Evolutionary conservation across 2,113 vertebrate species (phyloP).

Genomic region (Leucoraja erinaceus): DNA sequence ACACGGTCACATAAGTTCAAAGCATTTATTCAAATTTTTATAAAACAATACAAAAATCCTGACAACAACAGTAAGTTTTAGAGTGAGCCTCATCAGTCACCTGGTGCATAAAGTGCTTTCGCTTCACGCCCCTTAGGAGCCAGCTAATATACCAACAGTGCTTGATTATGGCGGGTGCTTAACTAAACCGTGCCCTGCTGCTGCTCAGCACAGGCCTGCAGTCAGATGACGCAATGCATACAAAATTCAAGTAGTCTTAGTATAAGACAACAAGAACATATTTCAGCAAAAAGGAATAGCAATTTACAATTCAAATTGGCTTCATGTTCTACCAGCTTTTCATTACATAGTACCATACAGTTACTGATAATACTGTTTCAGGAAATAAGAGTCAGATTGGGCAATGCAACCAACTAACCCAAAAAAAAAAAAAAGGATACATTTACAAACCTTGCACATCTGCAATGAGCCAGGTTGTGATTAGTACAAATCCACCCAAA

Average conservation of each 20-base stretch:
- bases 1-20: conserved; percentile 51
- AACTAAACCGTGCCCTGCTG: conserved; percentile 53
- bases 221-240: conserved; percentile 62
- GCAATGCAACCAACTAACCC: neutral
- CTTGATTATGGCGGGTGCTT: conserved; percentile 41
- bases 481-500: neutral
- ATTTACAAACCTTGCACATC: neutral
- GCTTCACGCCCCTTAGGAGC: conserved; percentile 47
- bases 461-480: neutral
- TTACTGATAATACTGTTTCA: conserved; percentile 33
- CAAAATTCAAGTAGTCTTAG: conserved; percentile 73
- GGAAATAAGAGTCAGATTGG: neutral
- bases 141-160: conserved; percentile 46
- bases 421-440: neutral
- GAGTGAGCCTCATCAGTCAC: conserved; percentile 79
- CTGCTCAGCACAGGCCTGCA: conserved; percentile 53
- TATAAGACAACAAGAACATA: conserved; percentile 69
- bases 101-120: conserved; percentile 91
- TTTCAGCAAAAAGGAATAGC: conserved; percentile 25
- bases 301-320: conserved; percentile 25
- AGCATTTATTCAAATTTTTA: conserved; percentile 85
- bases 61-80: conserved; percentile 68
- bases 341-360: neutral
- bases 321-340: neutral
- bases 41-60: conserved; percentile 96